These are phyloP conservation scores for Acrocephalus arundinaceus DNA, from an alignment of 2,113 vertebrate species.

Conservation along the genomic window DNA sequence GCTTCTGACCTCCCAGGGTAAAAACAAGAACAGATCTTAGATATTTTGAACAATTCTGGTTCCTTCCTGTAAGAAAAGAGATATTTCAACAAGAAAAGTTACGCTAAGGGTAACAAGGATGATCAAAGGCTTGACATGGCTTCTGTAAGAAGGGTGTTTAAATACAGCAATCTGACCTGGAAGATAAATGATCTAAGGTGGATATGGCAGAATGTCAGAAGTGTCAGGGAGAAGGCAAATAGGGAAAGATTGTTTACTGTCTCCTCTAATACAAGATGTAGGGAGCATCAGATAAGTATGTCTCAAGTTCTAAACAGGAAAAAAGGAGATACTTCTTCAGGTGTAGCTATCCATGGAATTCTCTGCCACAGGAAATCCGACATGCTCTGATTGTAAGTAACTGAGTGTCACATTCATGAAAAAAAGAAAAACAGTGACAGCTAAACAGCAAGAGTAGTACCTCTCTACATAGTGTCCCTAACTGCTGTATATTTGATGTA, in stretches of 20 bases:
- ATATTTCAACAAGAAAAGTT: background rate
- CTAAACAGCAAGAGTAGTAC: background rate
- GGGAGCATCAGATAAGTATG: background rate
- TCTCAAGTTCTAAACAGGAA: background rate
- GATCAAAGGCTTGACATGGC: background rate
- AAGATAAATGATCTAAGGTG: conserved; percentile 5
- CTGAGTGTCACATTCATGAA: background rate
- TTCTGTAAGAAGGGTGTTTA: background rate
- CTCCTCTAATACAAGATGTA: background rate
- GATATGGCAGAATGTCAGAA: conserved; percentile 5
- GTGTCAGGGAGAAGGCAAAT: conserved; percentile 5
- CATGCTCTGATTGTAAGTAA: background rate
- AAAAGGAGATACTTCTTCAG: background rate
- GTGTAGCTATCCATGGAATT: background rate
- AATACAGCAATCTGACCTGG: background rate
- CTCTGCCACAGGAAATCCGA: background rate
- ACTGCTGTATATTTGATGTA: background rate
- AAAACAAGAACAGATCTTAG: conserved; percentile 14
- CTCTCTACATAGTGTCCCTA: background rate
- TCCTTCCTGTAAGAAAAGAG: background rate
- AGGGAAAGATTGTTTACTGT: background rate
- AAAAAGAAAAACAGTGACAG: background rate
- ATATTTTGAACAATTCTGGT: background rate
- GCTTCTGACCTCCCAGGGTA: background rate
- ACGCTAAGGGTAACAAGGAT: background rate